Conservation (phyloP, 2,888 invertebrate species). For the Gymnocheta viridis region DNA sequence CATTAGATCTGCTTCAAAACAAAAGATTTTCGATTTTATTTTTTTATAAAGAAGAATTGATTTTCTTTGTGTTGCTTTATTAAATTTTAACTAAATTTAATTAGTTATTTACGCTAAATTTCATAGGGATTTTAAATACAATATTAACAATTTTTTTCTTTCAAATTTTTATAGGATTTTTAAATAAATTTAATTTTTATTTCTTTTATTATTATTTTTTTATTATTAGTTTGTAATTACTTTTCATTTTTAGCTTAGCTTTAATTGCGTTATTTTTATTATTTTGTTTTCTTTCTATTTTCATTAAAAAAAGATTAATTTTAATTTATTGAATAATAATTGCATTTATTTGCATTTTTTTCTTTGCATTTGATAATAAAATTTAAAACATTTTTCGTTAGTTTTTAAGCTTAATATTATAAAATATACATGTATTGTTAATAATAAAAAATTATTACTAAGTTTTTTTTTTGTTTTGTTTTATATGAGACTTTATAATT, state of each 20-base stretch:
- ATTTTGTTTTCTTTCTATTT: conserved; percentile 11
- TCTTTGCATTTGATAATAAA: conserved; percentile 44
- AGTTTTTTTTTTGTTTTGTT: conserved; percentile 11
- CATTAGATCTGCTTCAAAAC: background rate
- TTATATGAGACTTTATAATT: conserved; percentile 33
- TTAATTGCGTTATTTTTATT: conserved; percentile 30
- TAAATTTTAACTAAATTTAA: conserved; percentile 74
- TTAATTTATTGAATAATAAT: conserved; percentile 79
- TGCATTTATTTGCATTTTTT: conserved; percentile 71
- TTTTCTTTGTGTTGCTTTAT: conserved; percentile 66
- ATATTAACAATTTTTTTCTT: conserved; percentile 65
- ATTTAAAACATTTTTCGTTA: conserved; percentile 62
- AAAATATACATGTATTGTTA: conserved; percentile 54
- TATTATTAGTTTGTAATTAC: conserved; percentile 57
- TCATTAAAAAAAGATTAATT: conserved; percentile 71
- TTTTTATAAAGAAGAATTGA: conserved; percentile 61
- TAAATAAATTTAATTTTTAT: conserved; percentile 52
- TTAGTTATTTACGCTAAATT: conserved; percentile 67
- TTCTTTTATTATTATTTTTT: conserved; percentile 58
- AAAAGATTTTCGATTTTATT: conserved; percentile 30
- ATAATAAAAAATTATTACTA: conserved; percentile 47
- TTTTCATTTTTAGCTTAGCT: conserved; percentile 51
- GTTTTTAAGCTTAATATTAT: conserved; percentile 59
- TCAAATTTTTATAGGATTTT: conserved; percentile 59
- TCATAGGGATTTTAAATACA: conserved; percentile 61